phyloP scores from a whole-genome alignment of 2,888 invertebrate genomes.

The Crioceris asparagi region DNA sequence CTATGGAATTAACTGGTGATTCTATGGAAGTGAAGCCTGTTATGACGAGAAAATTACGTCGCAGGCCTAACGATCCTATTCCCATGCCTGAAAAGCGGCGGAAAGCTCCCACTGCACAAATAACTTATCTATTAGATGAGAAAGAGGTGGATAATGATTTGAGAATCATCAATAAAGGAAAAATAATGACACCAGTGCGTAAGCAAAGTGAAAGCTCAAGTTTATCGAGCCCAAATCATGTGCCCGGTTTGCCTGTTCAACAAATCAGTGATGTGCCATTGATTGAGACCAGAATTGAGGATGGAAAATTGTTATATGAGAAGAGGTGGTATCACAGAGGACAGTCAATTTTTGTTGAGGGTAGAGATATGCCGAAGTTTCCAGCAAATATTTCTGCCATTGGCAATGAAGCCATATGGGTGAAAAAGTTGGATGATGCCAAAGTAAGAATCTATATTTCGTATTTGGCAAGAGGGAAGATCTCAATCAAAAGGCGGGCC shows the following conservation, averaged over 20 bases:
- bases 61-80: conserved; percentile 88
- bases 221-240: conserved; percentile 38
- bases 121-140: conserved; percentile 82
- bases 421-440: conserved; percentile 73
- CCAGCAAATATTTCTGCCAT: conserved; percentile 86
- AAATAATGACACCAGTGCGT: conserved; percentile 39
- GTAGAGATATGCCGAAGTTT: conserved; percentile 73
- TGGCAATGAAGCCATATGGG: conserved; percentile 87
- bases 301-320: conserved; percentile 88
- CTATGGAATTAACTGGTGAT: conserved; percentile 72
- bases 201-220: conserved; percentile 40
- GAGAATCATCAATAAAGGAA: conserved; percentile 52
- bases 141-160: conserved; percentile 81
- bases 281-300: conserved; percentile 82
- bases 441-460: conserved; percentile 77
- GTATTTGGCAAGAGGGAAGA: conserved; percentile 78
- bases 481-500: conserved; percentile 76
- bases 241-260: conserved; percentile 11
- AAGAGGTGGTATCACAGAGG: conserved; percentile 92
- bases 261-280: conserved; percentile 35
- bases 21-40: conserved; percentile 67
- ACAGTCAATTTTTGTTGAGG: conserved; percentile 65
- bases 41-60: conserved; percentile 84
- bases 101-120: conserved; percentile 69
- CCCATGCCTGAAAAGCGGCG: conserved; percentile 82